phyloP scores from a whole-genome alignment of 2,797 vertebrate genomes.

The Centroberyx gerrardi region DNA sequence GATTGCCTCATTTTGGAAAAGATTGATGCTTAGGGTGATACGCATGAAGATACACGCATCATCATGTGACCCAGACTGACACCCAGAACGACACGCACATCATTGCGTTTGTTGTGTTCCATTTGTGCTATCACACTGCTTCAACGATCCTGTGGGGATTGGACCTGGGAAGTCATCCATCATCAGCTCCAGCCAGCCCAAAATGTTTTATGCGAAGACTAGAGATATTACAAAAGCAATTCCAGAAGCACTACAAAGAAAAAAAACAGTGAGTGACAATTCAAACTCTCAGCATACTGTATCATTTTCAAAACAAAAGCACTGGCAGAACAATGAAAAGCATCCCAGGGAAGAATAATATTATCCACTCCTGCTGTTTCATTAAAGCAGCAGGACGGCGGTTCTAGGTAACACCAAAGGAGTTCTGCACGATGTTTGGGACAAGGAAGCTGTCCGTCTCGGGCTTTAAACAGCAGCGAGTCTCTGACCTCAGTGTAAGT shows the following conservation, averaged over 20 bases:
- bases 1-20: conserved; percentile 26
- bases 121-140: conserved; percentile 47
- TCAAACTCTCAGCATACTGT: conserved; percentile 16
- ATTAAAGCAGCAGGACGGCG: neutral
- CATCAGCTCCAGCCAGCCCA: conserved; percentile 23
- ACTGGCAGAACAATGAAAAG: conserved; percentile 27
- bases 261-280: neutral
- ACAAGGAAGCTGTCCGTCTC: conserved; percentile 2
- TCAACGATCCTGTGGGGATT: conserved; percentile 30
- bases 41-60: conserved; percentile 32
- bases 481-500: neutral
- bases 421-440: conserved; percentile 1
- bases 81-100: conserved; percentile 46
- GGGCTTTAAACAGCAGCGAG: conserved; percentile 9
- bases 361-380: neutral
- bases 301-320: conserved; percentile 27
- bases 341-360: neutral
- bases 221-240: conserved; percentile 27
- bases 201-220: conserved; percentile 50
- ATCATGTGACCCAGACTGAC: conserved; percentile 48
- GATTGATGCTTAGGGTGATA: conserved; percentile 23
- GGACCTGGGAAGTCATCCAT: conserved; percentile 44
- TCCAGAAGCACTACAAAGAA: neutral
- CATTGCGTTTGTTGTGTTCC: conserved; percentile 43
- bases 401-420: conserved; percentile 16